Conservation (phyloP, 1,140 invertebrate species). For the Drosophila pseudoananassae region DNA sequence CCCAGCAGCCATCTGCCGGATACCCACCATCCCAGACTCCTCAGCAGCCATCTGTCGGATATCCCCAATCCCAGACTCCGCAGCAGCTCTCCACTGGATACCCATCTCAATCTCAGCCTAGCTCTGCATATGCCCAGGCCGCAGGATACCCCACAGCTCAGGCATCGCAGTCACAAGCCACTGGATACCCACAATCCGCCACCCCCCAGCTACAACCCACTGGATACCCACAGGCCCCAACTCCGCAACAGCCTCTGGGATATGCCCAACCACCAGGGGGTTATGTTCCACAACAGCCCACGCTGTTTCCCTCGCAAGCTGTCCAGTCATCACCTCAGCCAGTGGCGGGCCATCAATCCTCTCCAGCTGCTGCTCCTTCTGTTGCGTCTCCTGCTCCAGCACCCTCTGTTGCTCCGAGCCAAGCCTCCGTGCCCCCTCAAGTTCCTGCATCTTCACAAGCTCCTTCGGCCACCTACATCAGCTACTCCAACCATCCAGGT, state of each 20-base stretch:
- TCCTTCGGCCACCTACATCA: slow-evolving; percentile 37
- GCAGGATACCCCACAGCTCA: slow-evolving; percentile 12
- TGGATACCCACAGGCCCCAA: slow-evolving; percentile 28
- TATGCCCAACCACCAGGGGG: slow-evolving; percentile 43
- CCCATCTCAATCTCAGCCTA: not conserved
- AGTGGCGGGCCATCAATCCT: not conserved
- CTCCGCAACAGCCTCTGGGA: slow-evolving; percentile 3
- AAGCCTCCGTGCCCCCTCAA: not conserved
- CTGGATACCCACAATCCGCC: slow-evolving; percentile 19
- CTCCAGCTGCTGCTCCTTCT: not conserved
- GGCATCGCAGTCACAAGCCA: slow-evolving; percentile 9
- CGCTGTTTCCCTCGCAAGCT: slow-evolving; percentile 46
- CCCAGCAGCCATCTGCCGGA: not conserved
- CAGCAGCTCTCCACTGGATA: slow-evolving; percentile 10
- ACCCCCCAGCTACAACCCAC: slow-evolving; percentile 12
- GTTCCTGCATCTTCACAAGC: not conserved
- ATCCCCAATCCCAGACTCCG: slow-evolving; percentile 5
- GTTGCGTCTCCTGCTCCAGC: not conserved
- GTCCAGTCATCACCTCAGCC: slow-evolving; percentile 8
- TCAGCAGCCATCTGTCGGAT: slow-evolving; percentile 19
- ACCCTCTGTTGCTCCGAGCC: not conserved
- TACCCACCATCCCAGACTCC: slow-evolving; percentile 18
- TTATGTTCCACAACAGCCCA: slow-evolving; percentile 9
- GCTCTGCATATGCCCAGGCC: not conserved
- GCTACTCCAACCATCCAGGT: slow-evolving; percentile 78